Conservation (phyloP, 2,797 vertebrate genomes). For the Chaetodon trifasciatus region DNA sequence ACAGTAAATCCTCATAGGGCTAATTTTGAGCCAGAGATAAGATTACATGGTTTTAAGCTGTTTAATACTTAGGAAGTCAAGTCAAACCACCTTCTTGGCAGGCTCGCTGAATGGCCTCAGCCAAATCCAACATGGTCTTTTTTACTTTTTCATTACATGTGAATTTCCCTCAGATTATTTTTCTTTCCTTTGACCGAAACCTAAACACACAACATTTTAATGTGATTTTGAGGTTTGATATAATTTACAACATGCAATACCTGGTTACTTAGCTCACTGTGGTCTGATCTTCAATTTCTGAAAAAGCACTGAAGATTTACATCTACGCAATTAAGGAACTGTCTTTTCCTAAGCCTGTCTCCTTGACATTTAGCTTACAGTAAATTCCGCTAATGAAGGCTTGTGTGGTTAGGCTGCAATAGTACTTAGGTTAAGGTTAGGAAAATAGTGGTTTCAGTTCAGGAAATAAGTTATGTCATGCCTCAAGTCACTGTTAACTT, state of each 20-base stretch:
- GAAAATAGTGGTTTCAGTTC: not conserved
- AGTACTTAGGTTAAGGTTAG: not conserved
- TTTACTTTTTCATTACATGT: not conserved
- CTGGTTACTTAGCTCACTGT: not conserved
- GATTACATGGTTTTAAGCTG: constrained; percentile 42
- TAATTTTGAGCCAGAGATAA: constrained; percentile 49
- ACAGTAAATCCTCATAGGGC: constrained; percentile 18
- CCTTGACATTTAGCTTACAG: not conserved
- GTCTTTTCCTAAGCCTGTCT: not conserved
- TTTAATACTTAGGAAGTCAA: constrained; percentile 49
- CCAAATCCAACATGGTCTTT: constrained; percentile 43
- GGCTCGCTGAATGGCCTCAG: constrained; percentile 13
- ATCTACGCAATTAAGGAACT: not conserved
- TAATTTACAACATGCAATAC: not conserved
- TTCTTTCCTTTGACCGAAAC: not conserved
- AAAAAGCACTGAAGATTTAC: not conserved
- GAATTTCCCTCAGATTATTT: constrained; percentile 10
- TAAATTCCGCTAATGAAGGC: not conserved
- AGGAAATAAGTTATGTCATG: too few relatives aligned
- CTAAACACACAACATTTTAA: not conserved
- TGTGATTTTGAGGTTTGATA: not conserved
- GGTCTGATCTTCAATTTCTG: constrained; percentile 2
- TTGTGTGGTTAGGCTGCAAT: not conserved
- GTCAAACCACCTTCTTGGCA: constrained; percentile 15
- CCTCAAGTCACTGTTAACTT: too few relatives aligned